phyloP scores from a whole-genome alignment of 2,888 invertebrate genomes.

The Himalopsyche japonica region DNA sequence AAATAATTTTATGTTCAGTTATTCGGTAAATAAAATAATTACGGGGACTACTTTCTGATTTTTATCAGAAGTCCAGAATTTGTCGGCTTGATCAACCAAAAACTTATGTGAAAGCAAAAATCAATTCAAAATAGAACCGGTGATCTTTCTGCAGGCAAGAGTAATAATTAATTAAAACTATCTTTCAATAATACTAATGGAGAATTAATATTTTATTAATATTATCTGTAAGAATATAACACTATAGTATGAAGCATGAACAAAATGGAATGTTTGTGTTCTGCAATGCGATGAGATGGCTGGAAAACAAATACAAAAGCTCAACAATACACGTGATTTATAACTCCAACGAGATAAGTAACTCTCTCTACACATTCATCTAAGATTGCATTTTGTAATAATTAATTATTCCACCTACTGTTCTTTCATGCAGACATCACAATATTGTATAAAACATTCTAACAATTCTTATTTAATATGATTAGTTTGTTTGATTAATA shows the following conservation, averaged over 20 bases:
- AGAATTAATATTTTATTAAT: neutral
- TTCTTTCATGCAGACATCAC: neutral
- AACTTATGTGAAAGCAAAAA: too few species aligned
- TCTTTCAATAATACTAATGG: neutral
- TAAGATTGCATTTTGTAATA: neutral
- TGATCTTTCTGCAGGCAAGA: neutral
- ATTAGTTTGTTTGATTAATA: neutral
- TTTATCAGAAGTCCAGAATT: too few species aligned
- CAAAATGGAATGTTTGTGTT: conserved; percentile 9
- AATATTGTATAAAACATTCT: neutral
- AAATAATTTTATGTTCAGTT: too few species aligned
- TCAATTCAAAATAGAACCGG: neutral
- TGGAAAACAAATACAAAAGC: conserved; percentile 44
- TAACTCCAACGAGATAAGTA: neutral
- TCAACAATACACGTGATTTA: conserved; percentile 50
- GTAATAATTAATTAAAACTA: neutral
- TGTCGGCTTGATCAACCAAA: too few species aligned
- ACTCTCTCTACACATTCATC: neutral
- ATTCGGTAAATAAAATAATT: too few species aligned
- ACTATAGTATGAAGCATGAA: neutral
- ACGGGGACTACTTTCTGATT: too few species aligned
- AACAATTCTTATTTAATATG: neutral
- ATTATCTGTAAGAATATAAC: neutral
- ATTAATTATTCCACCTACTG: neutral
- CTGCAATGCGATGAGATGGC: conserved; percentile 27